Base-by-base conservation (phyloP, 2,797 vertebrate species). In the Naso thynnoides region DNA sequence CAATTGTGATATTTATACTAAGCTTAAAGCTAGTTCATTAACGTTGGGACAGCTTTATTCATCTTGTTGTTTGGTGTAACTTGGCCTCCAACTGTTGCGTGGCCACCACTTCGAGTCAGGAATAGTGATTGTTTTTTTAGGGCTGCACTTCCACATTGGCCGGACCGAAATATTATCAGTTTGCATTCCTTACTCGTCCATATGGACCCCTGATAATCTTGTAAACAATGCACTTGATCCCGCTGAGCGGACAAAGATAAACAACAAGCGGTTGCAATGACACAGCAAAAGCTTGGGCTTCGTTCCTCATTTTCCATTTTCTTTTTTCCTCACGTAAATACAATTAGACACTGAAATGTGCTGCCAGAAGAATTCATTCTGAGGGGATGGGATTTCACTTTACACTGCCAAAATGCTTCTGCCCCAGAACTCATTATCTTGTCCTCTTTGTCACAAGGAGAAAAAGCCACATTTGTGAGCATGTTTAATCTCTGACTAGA, bases 151-250 rank as follows among this genome's bases (percentile, higher is more conserved):
- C 60, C 69, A 76, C 82, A 83, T 76, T 69, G 68, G 53, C 79
- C 38, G 15, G 38, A 79, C 56, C 62, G 47, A 76, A 71, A 78
- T 57, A 83, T 74, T 83, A 84, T 85, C 87, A 81, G 78, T 86
- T 85, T 76, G 73, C 62, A 79, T 88, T 86, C 86, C 80, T 41
- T 54, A 58, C 50, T 11, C 52, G 53, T 76, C 86, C 86, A 23
- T 58, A 65, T 4, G 71, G 82, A 86, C 29, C 56, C 44, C 77
- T 79, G 70, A 77, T 93, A 91, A 93, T 91, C 87, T 63, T 52
- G 67, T 55, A 77, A 88, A 89, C 89, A 86, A 85, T 82, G 72
- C 66, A 23, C 48, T 68, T 55, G 76, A 73, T 82, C 82, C 81
- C 61, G 65, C 53, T 45, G 36, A 84, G 85, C 27, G 64, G 77